Evolutionary conservation across 2,113 vertebrate genomes (phyloP).

Genomic region (Aramus guarauna): DNA sequence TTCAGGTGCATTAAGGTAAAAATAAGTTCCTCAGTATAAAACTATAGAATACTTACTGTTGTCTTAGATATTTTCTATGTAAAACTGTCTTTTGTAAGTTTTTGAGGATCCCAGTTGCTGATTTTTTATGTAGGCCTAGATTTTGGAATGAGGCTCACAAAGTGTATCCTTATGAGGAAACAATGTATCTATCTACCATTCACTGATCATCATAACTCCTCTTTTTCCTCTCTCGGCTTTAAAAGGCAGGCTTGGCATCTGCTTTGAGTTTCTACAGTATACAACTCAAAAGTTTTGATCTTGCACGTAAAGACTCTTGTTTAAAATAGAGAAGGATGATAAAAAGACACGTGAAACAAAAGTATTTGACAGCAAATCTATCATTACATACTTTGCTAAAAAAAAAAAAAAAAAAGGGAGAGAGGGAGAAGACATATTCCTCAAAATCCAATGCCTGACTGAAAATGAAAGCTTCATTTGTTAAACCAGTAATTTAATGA

Average conservation of each 20-base stretch:
- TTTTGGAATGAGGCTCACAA: neutral
- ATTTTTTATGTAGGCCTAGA: neutral
- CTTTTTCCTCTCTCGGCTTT: neutral
- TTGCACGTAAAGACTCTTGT: neutral
- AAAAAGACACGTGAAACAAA: neutral
- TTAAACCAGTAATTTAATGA: neutral
- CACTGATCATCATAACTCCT: neutral
- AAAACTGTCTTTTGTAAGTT: neutral
- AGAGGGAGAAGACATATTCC: neutral
- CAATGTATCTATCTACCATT: neutral
- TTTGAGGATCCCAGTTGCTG: neutral
- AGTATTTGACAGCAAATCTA: neutral
- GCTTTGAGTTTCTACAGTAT: neutral
- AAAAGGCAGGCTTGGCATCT: neutral
- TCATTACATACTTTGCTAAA: neutral
- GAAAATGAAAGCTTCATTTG: neutral
- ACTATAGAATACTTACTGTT: neutral
- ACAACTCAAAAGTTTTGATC: neutral
- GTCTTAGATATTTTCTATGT: neutral
- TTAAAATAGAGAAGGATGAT: neutral
- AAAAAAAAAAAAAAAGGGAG: neutral
- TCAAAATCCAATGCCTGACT: neutral
- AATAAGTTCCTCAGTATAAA: neutral
- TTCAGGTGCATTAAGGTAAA: neutral
- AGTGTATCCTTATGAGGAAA: neutral